A percentile compares a stretch with the other conserved stretches of the same genome.
These are phyloP conservation scores for Drosophila mimetica DNA, from an alignment of 2,888 invertebrate species.

Conservation along the genomic window DNA sequence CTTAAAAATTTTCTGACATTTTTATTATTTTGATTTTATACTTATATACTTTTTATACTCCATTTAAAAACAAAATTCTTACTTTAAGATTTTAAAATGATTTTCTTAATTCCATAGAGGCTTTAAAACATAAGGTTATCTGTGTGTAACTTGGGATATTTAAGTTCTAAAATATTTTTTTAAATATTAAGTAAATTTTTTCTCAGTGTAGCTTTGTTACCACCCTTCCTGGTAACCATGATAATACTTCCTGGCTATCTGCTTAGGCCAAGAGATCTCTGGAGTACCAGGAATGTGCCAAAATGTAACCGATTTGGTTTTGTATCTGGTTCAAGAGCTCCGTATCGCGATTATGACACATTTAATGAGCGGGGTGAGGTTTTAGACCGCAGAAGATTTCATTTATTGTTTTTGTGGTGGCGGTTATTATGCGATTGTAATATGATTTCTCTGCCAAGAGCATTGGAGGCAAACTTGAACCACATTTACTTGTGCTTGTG, in stretches of 20 bases:
- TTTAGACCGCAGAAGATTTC: slow-evolving; percentile 33
- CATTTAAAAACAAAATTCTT: too few relatives aligned
- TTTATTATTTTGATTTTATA: too few relatives aligned
- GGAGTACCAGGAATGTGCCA: background rate
- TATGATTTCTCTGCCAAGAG: slow-evolving; percentile 53
- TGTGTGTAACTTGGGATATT: too few relatives aligned
- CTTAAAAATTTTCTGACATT: too few relatives aligned
- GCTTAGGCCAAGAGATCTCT: slow-evolving; percentile 4
- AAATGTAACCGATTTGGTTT: slow-evolving; percentile 1
- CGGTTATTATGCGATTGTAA: slow-evolving; percentile 46
- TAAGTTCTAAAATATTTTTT: too few relatives aligned
- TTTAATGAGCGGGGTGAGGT: slow-evolving; percentile 12
- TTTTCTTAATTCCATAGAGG: too few relatives aligned
- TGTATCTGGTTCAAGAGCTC: slow-evolving; percentile 31
- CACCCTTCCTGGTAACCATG: background rate
- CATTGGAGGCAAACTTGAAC: slow-evolving; percentile 38
- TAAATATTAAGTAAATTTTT: background rate
- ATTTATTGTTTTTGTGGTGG: slow-evolving; percentile 29
- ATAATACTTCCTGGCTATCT: slow-evolving; percentile 9
- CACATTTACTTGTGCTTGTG: slow-evolving; percentile 24
- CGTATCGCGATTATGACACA: slow-evolving; percentile 31
- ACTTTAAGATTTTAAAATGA: too few relatives aligned
- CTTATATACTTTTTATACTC: too few relatives aligned
- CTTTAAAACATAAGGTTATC: too few relatives aligned
- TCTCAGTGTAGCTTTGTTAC: background rate